Conservation (phyloP, 2,888 invertebrate species). For the Polydesmus complanatus region DNA sequence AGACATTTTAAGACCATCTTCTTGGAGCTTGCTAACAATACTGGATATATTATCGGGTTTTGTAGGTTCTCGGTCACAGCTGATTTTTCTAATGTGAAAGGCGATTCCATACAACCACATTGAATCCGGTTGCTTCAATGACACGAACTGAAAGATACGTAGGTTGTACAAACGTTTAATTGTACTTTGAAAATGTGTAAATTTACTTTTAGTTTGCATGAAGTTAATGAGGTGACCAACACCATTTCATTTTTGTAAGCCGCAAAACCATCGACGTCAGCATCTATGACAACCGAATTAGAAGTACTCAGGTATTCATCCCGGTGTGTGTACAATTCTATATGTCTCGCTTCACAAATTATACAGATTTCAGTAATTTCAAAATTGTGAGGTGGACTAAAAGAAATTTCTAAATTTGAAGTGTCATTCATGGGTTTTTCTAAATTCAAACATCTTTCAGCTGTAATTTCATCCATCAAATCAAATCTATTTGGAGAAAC, state of each 20-base stretch:
- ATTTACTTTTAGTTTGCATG: background rate
- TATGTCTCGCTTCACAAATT: slow-evolving; percentile 6
- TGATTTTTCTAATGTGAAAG: background rate
- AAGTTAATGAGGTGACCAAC: background rate
- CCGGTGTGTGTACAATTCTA: slow-evolving; percentile 4
- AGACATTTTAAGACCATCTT: slow-evolving; percentile 1
- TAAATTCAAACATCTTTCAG: background rate
- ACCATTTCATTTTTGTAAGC: slow-evolving; percentile 5
- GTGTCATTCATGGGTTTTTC: background rate
- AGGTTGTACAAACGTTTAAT: background rate
- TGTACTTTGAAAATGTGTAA: background rate
- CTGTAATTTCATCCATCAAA: background rate
- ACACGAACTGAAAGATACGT: slow-evolving; percentile 1
- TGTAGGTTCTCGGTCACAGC: background rate
- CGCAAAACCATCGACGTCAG: background rate
- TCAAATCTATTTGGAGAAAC: background rate
- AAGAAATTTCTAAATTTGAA: background rate
- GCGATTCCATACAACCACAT: slow-evolving; percentile 9
- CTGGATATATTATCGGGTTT: background rate
- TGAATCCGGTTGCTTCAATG: background rate
- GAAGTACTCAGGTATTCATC: slow-evolving; percentile 5
- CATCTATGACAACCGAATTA: slow-evolving; percentile 1
- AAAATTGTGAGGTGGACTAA: background rate
- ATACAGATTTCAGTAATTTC: background rate
- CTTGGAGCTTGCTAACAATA: background rate